Evolutionary conservation across 2,113 vertebrate species (phyloP).

Genomic region (Chamaetylas fuelleborni): DNA sequence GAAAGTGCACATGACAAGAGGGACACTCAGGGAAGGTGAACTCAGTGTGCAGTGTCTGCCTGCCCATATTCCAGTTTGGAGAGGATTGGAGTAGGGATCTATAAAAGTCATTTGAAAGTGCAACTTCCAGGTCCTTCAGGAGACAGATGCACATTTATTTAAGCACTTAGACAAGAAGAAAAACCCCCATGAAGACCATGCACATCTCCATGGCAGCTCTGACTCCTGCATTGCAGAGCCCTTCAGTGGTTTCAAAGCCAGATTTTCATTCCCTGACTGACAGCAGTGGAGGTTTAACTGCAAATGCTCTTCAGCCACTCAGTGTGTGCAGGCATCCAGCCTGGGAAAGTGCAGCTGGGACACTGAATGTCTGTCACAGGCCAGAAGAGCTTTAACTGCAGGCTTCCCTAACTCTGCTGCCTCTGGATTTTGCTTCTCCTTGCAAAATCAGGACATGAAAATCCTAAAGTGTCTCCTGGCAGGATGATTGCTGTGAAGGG

Average conservation of each 20-base stretch:
- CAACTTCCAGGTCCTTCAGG: neutral
- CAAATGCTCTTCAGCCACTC: neutral
- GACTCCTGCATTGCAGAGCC: neutral
- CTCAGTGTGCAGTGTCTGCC: rapidly evolving
- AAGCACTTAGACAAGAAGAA: neutral
- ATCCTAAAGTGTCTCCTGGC: neutral
- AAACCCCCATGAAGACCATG: neutral
- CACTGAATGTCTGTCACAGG: neutral
- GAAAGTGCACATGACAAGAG: neutral
- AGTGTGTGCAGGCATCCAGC: neutral
- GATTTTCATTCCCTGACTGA: neutral
- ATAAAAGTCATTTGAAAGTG: neutral
- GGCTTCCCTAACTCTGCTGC: neutral
- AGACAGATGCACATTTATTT: neutral
- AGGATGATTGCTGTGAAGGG: neutral
- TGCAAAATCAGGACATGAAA: neutral
- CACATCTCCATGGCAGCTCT: neutral
- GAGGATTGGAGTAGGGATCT: neutral
- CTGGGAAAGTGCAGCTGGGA: neutral
- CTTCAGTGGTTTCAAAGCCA: neutral
- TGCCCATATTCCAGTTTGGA: neutral
- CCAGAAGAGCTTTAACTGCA: neutral
- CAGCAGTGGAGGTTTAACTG: neutral
- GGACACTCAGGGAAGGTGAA: neutral
- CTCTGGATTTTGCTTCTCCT: neutral